Base-by-base conservation (phyloP, 2,113 vertebrate genomes). In the Gymnobelideus leadbeateri region DNA sequence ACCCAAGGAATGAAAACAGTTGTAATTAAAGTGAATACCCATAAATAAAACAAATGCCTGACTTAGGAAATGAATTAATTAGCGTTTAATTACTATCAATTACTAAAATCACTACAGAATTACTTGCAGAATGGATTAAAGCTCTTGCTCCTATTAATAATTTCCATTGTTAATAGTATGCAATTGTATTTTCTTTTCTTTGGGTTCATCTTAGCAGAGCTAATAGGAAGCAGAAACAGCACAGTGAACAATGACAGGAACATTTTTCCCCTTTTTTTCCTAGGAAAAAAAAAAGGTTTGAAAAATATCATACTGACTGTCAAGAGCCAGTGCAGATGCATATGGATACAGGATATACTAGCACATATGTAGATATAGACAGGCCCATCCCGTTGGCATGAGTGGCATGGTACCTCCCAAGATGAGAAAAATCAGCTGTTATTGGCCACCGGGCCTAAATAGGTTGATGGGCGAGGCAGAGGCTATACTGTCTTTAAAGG, bases 71-170 rank as follows among this genome's bases (percentile, higher is more conserved):
- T 98, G 98, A 98, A 97, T 98, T 98, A 98, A 99, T 98, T 98
- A 98, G 97, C 97, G 98, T 95, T 98, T 98, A 99, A 99, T 98
- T 98, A 98, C 96, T 97, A 98, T 98, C 98, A 98, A 98, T 98
- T 98, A 97, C 98, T 97, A 95, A 97, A 97, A 98, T 98, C 98
- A 96, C 96, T 97, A 91, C 94, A 92, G 97, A 98, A 98, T 98
- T 98, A 95, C 96, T 93, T 77, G 89, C 93, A 97, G 97, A 98
- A 98, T 94, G 96, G 95, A 96, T 94, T 90, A 55, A 93, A 96
- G 95, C 55, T 90, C 92, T 97, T 95, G 91, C 96, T 98, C 96
- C 94, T 96, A 97, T 97, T 97, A 57, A 93, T 97, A 94, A 94
- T 96, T 98, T 91, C 95, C 97, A 93, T 51, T 68, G 97, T 95